phyloP scores from a whole-genome alignment of 2,888 invertebrate species.

The Cryptocheilus praepositus region DNA sequence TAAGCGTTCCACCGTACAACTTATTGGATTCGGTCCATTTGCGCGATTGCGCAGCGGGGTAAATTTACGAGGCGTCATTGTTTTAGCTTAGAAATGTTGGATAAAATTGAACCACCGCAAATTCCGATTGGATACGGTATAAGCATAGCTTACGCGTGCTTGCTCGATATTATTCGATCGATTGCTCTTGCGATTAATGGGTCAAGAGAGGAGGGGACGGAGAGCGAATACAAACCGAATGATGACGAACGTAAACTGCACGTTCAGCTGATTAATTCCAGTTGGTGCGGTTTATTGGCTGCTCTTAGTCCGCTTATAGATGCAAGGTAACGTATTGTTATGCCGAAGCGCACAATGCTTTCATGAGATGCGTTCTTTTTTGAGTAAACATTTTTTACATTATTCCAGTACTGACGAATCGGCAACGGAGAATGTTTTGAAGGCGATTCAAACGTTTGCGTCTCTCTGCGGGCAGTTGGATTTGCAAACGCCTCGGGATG shows the following conservation, averaged over 20 bases:
- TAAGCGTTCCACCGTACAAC: conserved; percentile 77
- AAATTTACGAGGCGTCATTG: conserved; percentile 11
- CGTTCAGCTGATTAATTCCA: conserved; percentile 90
- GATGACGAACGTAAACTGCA: conserved; percentile 77
- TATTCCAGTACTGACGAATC: conserved; percentile 89
- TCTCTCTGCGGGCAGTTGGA: conserved; percentile 91
- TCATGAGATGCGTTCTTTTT: conserved; percentile 11
- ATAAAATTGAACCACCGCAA: conserved; percentile 93
- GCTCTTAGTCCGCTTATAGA: conserved; percentile 94
- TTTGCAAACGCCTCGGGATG: conserved; percentile 89
- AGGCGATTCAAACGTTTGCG: conserved; percentile 92
- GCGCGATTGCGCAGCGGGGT: background rate
- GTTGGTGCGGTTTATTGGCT: conserved; percentile 95
- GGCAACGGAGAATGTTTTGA: conserved; percentile 92
- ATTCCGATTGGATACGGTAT: conserved; percentile 99
- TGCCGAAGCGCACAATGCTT: conserved; percentile 8
- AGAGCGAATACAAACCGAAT: conserved; percentile 73
- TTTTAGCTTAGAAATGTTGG: conserved; percentile 93
- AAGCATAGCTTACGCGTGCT: conserved; percentile 94
- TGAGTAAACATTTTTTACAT: conserved; percentile 19
- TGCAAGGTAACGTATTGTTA: conserved; percentile 79
- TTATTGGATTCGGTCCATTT: background rate
- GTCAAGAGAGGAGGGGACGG: conserved; percentile 74
- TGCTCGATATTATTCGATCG: conserved; percentile 93
- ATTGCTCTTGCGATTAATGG: conserved; percentile 85